A percentile compares a stretch with the other conserved stretches of the same genome.
phyloP scores from a whole-genome alignment of 2,888 invertebrate species.

The Elysia crispata region DNA sequence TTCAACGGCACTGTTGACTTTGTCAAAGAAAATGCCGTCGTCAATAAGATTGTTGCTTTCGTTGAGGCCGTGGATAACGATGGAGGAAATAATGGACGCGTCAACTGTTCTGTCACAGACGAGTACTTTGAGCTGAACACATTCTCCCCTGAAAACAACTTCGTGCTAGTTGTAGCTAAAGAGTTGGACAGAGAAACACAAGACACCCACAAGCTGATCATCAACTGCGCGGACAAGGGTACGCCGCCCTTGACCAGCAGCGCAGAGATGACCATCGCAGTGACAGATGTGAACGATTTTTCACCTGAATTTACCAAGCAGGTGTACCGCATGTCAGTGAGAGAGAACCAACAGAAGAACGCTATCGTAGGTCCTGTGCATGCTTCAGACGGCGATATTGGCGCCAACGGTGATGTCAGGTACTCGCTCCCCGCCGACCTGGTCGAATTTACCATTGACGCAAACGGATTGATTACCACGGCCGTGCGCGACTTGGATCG shows the following conservation, averaged over 20 bases:
- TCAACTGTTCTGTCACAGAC: constrained; percentile 45
- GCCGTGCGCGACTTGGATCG: constrained; percentile 48
- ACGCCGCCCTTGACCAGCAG: constrained; percentile 49
- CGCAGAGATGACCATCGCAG: constrained; percentile 44
- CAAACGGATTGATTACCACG: constrained; percentile 52
- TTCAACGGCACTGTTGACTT: constrained; percentile 37
- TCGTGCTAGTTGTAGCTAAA: constrained; percentile 50
- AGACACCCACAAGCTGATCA: constrained; percentile 43
- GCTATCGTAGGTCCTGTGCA: constrained; percentile 49
- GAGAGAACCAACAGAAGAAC: constrained; percentile 52
- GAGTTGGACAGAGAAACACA: constrained; percentile 48
- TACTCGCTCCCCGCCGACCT: constrained; percentile 48
- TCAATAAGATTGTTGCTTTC: constrained; percentile 49
- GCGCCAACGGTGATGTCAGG: constrained; percentile 49
- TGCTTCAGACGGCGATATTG: constrained; percentile 50
- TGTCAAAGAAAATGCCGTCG: constrained; percentile 50
- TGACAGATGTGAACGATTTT: constrained; percentile 55
- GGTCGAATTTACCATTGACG: constrained; percentile 49
- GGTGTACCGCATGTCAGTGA: constrained; percentile 48
- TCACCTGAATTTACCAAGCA: constrained; percentile 49
- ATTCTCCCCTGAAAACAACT: constrained; percentile 40
- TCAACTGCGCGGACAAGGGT: constrained; percentile 51
- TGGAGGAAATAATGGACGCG: constrained; percentile 51
- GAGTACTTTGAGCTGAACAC: constrained; percentile 47
- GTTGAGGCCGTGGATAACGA: constrained; percentile 52